These are phyloP conservation scores for Propithecus deckenii DNA, from an alignment of 2,797 vertebrate species.

Conservation along the genomic window DNA sequence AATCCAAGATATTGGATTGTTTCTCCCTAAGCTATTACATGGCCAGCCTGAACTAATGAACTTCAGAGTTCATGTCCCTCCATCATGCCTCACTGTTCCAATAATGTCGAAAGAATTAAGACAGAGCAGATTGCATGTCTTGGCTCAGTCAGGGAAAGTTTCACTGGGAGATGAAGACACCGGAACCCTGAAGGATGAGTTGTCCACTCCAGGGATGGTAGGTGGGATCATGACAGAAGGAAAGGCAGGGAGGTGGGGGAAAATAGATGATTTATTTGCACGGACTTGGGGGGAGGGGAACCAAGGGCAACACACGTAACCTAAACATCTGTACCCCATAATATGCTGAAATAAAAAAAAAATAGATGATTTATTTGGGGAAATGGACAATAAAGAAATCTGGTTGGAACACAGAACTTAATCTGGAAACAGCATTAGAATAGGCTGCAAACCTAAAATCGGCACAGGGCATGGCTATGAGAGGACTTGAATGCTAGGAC, in stretches of 20 bases:
- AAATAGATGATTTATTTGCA: neutral
- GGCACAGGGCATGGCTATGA: too few species aligned
- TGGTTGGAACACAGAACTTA: neutral
- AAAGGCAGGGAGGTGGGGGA: neutral
- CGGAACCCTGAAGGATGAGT: neutral
- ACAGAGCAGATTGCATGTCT: neutral
- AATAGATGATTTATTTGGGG: neutral
- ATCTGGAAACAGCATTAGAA: neutral
- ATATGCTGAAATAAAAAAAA: neutral
- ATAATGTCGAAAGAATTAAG: neutral
- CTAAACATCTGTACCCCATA: too few species aligned
- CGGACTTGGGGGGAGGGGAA: too few species aligned
- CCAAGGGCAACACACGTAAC: too few species aligned
- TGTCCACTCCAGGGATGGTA: neutral
- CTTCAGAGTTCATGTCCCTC: neutral
- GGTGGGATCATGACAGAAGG: neutral
- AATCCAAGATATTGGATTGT: neutral
- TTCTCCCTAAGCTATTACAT: neutral
- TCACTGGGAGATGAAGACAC: neutral
- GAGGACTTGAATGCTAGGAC: neutral
- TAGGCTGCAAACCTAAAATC: neutral
- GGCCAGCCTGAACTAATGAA: neutral
- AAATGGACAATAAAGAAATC: neutral
- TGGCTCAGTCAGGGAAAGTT: neutral
- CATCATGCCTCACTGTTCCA: neutral